Evolutionary conservation across 2,113 vertebrate species (phyloP).

Genomic region (Limanda limanda): DNA sequence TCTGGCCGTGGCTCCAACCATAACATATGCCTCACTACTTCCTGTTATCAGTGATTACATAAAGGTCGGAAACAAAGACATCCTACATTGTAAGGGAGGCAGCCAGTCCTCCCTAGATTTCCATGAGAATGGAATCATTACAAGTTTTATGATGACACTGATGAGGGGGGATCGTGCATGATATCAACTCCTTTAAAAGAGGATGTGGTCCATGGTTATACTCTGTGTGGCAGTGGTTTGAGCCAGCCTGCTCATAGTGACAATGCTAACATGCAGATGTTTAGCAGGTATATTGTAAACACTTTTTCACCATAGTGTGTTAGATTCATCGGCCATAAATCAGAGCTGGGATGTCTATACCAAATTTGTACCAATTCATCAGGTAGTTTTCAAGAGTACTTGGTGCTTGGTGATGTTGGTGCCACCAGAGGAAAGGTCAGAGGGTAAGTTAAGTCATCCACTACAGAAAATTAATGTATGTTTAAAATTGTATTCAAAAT

Average conservation of each 20-base stretch:
- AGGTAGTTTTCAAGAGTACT: not conserved
- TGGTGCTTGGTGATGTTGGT: too few species aligned
- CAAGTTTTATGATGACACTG: not conserved
- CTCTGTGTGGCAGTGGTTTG: not conserved
- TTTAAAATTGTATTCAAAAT: not conserved
- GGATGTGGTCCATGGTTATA: not conserved
- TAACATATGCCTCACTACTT: slow-evolving; percentile 72
- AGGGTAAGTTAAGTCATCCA: not conserved
- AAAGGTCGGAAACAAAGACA: slow-evolving; percentile 65
- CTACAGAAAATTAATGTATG: not conserved
- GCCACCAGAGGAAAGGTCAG: not conserved
- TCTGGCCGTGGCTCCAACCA: slow-evolving; percentile 64
- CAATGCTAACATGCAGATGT: not conserved
- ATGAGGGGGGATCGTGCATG: not conserved
- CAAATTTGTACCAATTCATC: not conserved
- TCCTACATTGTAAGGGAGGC: slow-evolving; percentile 47
- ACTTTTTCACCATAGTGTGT: too few species aligned
- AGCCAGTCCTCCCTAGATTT: slow-evolving; percentile 14
- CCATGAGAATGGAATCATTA: slow-evolving; percentile 17
- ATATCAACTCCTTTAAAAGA: not conserved
- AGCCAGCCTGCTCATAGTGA: too few species aligned
- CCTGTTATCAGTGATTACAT: slow-evolving; percentile 77
- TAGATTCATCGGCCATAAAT: too few species aligned
- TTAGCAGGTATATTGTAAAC: not conserved
- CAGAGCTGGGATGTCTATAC: too few species aligned